These are phyloP conservation scores for Abscondita cerata DNA, from an alignment of 2,888 invertebrate genomes.

Conservation along the genomic window DNA sequence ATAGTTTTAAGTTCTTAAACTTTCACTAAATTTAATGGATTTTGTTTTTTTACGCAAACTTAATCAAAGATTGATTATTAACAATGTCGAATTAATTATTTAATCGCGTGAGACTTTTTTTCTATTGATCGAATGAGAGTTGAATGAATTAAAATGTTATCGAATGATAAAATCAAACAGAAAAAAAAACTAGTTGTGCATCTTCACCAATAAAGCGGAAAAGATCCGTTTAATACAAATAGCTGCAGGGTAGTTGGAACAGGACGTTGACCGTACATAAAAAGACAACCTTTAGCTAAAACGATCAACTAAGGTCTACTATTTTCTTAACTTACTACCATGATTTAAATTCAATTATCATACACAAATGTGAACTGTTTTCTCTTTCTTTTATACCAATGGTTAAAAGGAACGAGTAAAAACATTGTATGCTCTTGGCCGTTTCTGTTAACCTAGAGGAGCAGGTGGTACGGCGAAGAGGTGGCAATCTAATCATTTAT, in stretches of 20 bases:
- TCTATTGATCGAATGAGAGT: too few relatives aligned
- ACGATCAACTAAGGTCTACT: conserved; percentile 32
- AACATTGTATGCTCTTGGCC: conserved; percentile 9
- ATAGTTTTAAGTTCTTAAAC: too few relatives aligned
- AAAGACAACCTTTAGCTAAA: conserved; percentile 37
- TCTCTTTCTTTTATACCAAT: conserved; percentile 25
- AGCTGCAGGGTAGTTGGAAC: conserved; percentile 36
- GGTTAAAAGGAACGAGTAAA: conserved; percentile 7
- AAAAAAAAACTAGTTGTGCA: conserved; percentile 14
- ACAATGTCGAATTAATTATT: too few relatives aligned
- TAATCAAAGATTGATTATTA: too few relatives aligned
- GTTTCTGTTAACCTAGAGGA: conserved; percentile 15
- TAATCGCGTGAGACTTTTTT: too few relatives aligned
- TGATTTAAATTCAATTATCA: conserved; percentile 20
- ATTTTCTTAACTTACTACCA: conserved; percentile 31
- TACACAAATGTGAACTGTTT: conserved; percentile 13
- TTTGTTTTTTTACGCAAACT: too few relatives aligned
- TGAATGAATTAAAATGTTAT: too few relatives aligned
- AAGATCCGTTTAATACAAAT: conserved; percentile 38
- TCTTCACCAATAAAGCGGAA: conserved; percentile 34
- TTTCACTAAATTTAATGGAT: too few relatives aligned
- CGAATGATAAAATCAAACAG: too few relatives aligned
- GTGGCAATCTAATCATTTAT: conserved; percentile 31
- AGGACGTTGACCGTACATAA: conserved; percentile 41
- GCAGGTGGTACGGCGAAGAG: conserved; percentile 38